Conservation (phyloP, 2,888 invertebrate genomes). For the Troides helena region DNA sequence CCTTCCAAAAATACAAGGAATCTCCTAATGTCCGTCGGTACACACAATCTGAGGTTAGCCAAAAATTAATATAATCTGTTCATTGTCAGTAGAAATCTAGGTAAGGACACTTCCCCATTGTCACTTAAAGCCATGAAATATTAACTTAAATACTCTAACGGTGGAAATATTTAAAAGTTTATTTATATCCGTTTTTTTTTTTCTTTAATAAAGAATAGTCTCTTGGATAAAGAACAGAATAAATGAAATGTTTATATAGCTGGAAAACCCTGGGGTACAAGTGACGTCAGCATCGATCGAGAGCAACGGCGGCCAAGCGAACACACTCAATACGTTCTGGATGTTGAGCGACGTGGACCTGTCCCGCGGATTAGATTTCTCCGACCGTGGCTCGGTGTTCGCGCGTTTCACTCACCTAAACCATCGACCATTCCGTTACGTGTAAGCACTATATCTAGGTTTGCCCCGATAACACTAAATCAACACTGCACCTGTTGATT, state of each 20-base stretch:
- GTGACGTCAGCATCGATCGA: conserved; percentile 73
- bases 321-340: conserved; percentile 87
- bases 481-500: no score
- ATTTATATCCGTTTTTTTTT: no score
- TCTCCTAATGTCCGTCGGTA: conserved; percentile 60
- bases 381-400: conserved; percentile 83
- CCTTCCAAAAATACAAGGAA: conserved; percentile 87
- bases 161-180: no score
- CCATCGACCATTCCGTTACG: conserved; percentile 85
- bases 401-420: conserved; percentile 89
- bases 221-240: not conserved
- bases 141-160: no score
- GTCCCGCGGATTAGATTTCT: conserved; percentile 90
- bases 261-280: conserved; percentile 81
- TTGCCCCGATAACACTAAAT: not conserved
- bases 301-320: conserved; percentile 68
- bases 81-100: not conserved
- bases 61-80: not conserved
- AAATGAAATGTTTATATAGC: conserved; percentile 53
- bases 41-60: conserved; percentile 60
- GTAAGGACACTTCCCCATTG: no score
- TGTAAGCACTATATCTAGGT: conserved; percentile 50
- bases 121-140: no score
- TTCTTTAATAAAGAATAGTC: not conserved
- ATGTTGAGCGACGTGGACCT: conserved; percentile 89